phyloP scores from a whole-genome alignment of 2,113 vertebrate genomes.

The Picathartes gymnocephalus region DNA sequence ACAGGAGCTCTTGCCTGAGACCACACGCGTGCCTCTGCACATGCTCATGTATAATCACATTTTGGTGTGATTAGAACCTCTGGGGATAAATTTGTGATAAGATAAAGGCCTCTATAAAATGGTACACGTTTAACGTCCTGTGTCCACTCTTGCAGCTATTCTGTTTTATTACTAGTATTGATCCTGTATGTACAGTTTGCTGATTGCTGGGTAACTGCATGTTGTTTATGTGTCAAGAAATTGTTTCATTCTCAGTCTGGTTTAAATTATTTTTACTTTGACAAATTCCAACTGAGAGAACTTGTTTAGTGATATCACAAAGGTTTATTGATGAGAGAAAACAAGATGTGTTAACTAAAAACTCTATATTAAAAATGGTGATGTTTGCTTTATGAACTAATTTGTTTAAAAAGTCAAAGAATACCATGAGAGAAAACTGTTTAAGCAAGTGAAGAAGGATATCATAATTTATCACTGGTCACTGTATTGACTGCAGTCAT shows the following conservation, averaged over 20 bases:
- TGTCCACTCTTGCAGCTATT: background rate
- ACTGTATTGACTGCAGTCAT: background rate
- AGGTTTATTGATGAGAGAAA: background rate
- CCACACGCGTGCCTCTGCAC: fast-evolving
- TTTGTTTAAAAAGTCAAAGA: background rate
- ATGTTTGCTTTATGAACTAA: background rate
- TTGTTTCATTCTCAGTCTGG: background rate
- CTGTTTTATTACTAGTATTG: background rate
- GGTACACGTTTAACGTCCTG: background rate
- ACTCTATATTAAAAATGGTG: background rate
- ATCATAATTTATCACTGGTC: background rate
- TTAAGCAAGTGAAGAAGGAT: background rate
- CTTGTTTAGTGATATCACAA: background rate
- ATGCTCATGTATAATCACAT: fast-evolving
- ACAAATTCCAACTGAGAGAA: background rate
- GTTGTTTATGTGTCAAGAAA: background rate
- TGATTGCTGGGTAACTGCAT: background rate
- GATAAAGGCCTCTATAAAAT: background rate
- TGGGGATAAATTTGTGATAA: background rate
- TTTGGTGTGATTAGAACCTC: background rate
- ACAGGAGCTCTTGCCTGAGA: background rate
- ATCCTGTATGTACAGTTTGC: background rate
- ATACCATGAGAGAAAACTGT: background rate
- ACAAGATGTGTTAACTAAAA: background rate
- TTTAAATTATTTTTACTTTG: background rate